These are phyloP conservation scores for Athalia circularis DNA, from an alignment of 2,888 invertebrate species.

Conservation along the genomic window DNA sequence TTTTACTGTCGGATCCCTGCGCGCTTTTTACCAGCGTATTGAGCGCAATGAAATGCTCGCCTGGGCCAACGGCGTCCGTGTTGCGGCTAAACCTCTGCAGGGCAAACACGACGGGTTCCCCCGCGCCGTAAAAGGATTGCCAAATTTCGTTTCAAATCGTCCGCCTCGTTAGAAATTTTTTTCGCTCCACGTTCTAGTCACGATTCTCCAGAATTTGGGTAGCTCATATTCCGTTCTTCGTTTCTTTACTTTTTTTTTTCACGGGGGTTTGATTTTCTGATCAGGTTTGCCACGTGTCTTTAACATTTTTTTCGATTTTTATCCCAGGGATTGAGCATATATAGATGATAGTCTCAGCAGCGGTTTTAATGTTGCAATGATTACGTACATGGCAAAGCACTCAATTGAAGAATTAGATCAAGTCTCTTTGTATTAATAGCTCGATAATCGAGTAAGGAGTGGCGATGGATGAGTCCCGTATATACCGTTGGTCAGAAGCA, in stretches of 20 bases:
- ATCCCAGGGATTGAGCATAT: neutral
- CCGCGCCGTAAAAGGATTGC: constrained; percentile 46
- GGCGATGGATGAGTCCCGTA: neutral
- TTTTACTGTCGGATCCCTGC: constrained; percentile 71
- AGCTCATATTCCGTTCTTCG: too few relatives aligned
- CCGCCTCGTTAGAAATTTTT: constrained; percentile 17
- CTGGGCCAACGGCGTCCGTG: constrained; percentile 10
- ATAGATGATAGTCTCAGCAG: constrained; percentile 32
- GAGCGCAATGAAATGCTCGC: constrained; percentile 70
- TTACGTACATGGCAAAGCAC: constrained; percentile 57
- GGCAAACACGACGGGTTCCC: constrained; percentile 16
- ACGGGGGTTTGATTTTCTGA: too few relatives aligned
- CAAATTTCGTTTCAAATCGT: constrained; percentile 41
- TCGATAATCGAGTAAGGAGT: constrained; percentile 36
- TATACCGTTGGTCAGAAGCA: constrained; percentile 9
- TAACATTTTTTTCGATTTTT: too few relatives aligned
- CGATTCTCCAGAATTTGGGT: too few relatives aligned
- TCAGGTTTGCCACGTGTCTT: too few relatives aligned
- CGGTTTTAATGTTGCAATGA: constrained; percentile 54
- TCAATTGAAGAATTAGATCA: constrained; percentile 66
- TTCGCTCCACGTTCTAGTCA: neutral
- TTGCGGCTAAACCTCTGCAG: constrained; percentile 30
- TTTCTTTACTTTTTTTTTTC: too few relatives aligned
- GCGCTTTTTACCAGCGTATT: constrained; percentile 69
- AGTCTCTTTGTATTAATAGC: constrained; percentile 56